Evolutionary conservation across 1,140 invertebrate species (phyloP).

Genomic region (Temnothorax longispinosus): DNA sequence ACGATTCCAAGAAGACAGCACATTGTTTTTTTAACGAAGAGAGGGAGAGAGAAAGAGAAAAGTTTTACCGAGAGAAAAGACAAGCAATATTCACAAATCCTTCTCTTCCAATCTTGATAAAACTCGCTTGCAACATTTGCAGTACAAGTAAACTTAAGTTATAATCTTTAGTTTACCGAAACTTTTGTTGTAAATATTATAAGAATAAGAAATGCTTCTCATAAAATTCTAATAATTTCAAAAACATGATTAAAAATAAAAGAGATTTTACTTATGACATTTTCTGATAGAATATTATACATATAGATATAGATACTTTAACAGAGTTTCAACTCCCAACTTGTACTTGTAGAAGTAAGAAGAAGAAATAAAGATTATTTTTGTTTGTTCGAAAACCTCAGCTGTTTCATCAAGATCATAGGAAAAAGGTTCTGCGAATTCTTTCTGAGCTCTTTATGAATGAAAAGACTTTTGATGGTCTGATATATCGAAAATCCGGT

Average conservation of each 20-base stretch:
- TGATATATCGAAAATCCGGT: slow-evolving; percentile 31
- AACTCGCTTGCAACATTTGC: not conserved
- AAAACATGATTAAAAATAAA: not conserved
- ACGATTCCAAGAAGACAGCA: slow-evolving; percentile 58
- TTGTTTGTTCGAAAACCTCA: not conserved
- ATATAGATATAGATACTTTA: not conserved
- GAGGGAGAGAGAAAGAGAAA: not conserved
- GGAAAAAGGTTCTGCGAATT: not conserved
- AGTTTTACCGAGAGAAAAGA: not conserved
- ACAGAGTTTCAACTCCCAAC: not conserved
- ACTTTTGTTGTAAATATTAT: not conserved
- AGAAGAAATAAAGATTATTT: not conserved
- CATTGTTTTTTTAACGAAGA: not conserved
- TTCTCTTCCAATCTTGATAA: slow-evolving; percentile 7
- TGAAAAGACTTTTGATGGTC: slow-evolving; percentile 2
- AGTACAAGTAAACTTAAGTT: not conserved
- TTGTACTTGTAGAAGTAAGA: not conserved
- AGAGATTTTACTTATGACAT: not conserved
- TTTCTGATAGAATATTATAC: not conserved
- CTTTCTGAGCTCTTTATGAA: slow-evolving; percentile 6
- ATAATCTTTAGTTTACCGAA: not conserved
- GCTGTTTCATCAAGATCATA: not conserved
- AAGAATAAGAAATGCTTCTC: not conserved
- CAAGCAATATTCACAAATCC: slow-evolving; percentile 3
- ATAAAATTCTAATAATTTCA: not conserved